Evolutionary conservation across 2,888 invertebrate genomes (phyloP), one percentile per base, ranked within the genome.

Genomic region (Drosophila tripunctata): DNA sequence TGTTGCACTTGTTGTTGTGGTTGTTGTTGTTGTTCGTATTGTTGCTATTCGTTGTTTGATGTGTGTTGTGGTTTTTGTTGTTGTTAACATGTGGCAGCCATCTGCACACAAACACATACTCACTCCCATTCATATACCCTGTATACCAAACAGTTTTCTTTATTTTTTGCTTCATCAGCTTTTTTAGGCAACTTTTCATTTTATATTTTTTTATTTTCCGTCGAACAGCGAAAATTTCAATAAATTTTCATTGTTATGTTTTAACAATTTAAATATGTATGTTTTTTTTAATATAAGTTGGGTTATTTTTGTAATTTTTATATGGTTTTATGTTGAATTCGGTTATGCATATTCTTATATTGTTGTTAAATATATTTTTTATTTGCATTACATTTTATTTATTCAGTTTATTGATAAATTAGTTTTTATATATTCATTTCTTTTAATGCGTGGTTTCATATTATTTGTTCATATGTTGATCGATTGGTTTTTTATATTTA

Each of bases 61-160:
- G 52, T 64, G 33, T 57, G 45, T 56, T 56, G 45, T 43, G 48
- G 56, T 30, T 60, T 7, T 50, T 54, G 43, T 36, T 67, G 38
- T 47, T 64, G 62, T 63, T 70, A 61, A 55, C 75, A 56, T 66
- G 61, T 71, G 62, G 65, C 36, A 51, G 40, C 30, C 51, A 51
- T 51, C 7, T 38, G 19, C 50, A 38, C 30, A 51, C 10, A 50
- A 8, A 22, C 30, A 38, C 15, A 51, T 8, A 15, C 21, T 14
- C 22, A 47, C 7, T 15, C 15, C 15, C 31, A 48, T 5, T 7
- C 12, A 21, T 38, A 15, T 36, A n/a, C 35, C 30, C 14, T 33
- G 22, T 35, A 21, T 15, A 36, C 40, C 17, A 17, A 4, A 22
- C 10, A 19, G 10, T 8, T 14, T 33, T 41, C 15, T 12, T 44